Percentiles rank a stretch among this genome's conserved stretches.
These are phyloP conservation scores for Labia minor DNA, from an alignment of 2,888 invertebrate species.

Conservation along the genomic window DNA sequence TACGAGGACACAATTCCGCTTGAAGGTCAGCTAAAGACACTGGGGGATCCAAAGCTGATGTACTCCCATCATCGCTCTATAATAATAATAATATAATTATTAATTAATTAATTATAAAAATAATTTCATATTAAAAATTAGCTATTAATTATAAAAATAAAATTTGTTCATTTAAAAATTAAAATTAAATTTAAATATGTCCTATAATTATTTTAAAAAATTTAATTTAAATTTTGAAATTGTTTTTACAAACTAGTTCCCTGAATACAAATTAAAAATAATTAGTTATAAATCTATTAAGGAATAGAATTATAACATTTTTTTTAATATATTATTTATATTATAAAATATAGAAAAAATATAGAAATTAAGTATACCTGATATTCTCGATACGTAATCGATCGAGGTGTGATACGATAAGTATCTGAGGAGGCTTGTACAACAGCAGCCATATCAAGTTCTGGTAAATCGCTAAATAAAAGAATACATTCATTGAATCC, in stretches of 20 bases:
- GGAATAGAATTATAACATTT: too few species aligned
- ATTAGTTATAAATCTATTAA: too few species aligned
- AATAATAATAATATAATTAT: conserved; percentile 16
- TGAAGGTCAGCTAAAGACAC: conserved; percentile 58
- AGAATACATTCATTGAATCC: conserved; percentile 98
- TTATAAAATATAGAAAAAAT: too few species aligned
- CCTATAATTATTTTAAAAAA: too few species aligned
- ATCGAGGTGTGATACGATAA: not conserved
- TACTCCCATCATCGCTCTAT: not conserved
- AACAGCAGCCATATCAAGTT: conserved; percentile 27
- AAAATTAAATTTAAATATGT: too few species aligned
- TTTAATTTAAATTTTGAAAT: too few species aligned
- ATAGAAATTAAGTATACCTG: too few species aligned
- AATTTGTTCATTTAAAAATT: not conserved
- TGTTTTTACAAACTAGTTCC: too few species aligned
- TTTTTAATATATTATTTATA: too few species aligned
- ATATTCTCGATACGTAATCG: conserved; percentile 26
- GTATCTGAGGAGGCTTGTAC: not conserved
- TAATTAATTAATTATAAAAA: too few species aligned
- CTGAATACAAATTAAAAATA: too few species aligned
- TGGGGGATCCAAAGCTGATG: conserved; percentile 32
- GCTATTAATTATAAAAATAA: conserved; percentile 14
- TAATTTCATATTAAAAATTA: conserved; percentile 18
- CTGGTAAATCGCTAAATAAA: conserved; percentile 93
- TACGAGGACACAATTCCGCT: conserved; percentile 66